Conservation (phyloP, 2,113 vertebrate genomes). For the Eonycteris spelaea region DNA sequence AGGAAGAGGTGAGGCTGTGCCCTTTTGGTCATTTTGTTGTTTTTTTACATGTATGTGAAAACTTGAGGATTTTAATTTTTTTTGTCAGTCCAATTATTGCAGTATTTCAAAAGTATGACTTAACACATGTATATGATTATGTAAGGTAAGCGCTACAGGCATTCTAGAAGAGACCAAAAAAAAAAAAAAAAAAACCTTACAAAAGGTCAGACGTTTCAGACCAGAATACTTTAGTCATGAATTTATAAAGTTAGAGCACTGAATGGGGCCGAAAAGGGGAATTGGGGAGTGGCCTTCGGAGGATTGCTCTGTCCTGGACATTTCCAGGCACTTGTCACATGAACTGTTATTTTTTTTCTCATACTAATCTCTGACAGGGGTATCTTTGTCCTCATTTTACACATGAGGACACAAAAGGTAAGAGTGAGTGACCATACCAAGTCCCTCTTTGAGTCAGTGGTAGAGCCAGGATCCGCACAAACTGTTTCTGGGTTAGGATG, state of each 20-base stretch:
- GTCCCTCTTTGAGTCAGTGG: neutral
- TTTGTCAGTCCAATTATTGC: neutral
- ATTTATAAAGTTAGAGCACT: neutral
- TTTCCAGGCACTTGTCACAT: neutral
- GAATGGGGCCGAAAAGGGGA: neutral
- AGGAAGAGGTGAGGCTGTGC: neutral
- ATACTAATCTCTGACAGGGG: fast-evolving
- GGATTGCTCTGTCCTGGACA: neutral
- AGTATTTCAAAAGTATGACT: neutral
- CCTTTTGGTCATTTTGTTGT: neutral
- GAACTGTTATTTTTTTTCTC: neutral
- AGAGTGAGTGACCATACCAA: neutral
- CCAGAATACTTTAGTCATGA: neutral
- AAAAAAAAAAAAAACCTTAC: neutral
- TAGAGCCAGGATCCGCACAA: neutral
- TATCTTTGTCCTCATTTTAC: neutral
- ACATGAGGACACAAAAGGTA: neutral
- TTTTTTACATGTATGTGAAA: neutral
- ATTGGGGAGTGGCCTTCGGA: neutral
- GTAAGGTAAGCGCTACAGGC: neutral
- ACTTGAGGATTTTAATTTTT: neutral
- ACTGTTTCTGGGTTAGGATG: neutral
- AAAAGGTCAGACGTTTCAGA: neutral
- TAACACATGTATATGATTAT: neutral
- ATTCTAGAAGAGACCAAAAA: neutral